Percentiles rank a stretch among this genome's conserved stretches.
Conservation (phyloP, 2,888 invertebrate species). For the Nemotelus pantherinus region DNA sequence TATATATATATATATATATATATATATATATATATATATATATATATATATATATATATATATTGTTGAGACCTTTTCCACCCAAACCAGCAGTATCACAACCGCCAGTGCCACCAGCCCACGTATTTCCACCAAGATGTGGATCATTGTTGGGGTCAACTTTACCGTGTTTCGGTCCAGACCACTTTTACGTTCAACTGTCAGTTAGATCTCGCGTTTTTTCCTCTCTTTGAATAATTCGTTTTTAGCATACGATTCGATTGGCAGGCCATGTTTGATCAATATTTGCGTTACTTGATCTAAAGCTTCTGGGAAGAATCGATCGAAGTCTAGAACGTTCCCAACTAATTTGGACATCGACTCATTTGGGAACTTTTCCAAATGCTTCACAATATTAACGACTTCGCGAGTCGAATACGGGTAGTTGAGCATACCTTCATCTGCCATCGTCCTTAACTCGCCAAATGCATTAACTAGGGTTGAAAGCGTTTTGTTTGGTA, state of each 20-base stretch:
- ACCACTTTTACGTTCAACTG: constrained; percentile 78
- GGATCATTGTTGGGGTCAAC: constrained; percentile 89
- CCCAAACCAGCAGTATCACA: constrained; percentile 95
- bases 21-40: too few relatives aligned
- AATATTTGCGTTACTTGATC: constrained; percentile 85
- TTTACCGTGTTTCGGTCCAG: constrained; percentile 90
- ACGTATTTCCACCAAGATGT: constrained; percentile 95
- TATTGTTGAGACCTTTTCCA: constrained; percentile 93
- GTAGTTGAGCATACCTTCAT: constrained; percentile 92
- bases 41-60: too few relatives aligned
- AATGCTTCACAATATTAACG: constrained; percentile 94
- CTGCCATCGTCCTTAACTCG: constrained; percentile 86
- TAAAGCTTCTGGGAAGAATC: constrained; percentile 85
- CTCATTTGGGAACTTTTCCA: constrained; percentile 90
- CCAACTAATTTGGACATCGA: constrained; percentile 85
- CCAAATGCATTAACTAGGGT: constrained; percentile 89
- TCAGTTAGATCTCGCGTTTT: constrained; percentile 75
- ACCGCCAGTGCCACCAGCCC: constrained; percentile 96
- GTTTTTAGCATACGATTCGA: constrained; percentile 68
- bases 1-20: too few relatives aligned
- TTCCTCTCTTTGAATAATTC: constrained; percentile 59
- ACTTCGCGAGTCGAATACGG: constrained; percentile 97
- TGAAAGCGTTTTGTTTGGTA: constrained; percentile 75
- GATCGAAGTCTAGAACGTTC: constrained; percentile 97
- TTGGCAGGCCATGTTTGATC: constrained; percentile 85